Evolutionary conservation across 2,113 vertebrate genomes (phyloP), one percentile per base, ranked within the genome.

Genomic region (Seriola rivoliana): DNA sequence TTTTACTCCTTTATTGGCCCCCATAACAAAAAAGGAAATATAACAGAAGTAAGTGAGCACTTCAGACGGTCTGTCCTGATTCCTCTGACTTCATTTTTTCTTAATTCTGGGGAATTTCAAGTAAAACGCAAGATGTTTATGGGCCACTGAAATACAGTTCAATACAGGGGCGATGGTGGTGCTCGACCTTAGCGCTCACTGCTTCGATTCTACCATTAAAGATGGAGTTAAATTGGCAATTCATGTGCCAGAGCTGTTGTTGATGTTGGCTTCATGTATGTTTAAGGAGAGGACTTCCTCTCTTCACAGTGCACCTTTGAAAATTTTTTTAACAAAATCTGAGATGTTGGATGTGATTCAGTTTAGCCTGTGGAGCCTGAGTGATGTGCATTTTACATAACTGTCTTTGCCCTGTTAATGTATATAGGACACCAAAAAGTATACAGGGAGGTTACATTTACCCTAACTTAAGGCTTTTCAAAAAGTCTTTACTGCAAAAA

Each of bases 171-270:
- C 4, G 21, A 19, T 2, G 29, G 57, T 44, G 12, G 71, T 32
- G 59, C 40, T 46, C 0, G 40, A 54, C 62, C 48, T 70, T 13
- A 0, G 16, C 10, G 1, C 34, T 76, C 32, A 13, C 32, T 0
- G 7, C 50, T n/a, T 1, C 5, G 21, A 23, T 57, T 71, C 17
- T 32, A 25, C 19, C 4, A 1, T 38, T 71, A 64, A 16, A 76
- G 73, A 82, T 42, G 10, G 67, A 60, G n/a, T 29, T 40, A 76
- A 14, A 78, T 82, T 68, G 29, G 10, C 3, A n/a, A 3, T 48
- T 71, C 60, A 21, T 72, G 58, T 19, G 63, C n/a, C n/a, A 0
- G 62, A n/a, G 48, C 67, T 57, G 9, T 16, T 23, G 7, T 48
- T 29, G 34, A 2, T 50, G 46, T 59, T 62, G 38, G 32, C 50